Base-by-base conservation (phyloP, 2,797 vertebrate species). In the Acanthurus lineatus region DNA sequence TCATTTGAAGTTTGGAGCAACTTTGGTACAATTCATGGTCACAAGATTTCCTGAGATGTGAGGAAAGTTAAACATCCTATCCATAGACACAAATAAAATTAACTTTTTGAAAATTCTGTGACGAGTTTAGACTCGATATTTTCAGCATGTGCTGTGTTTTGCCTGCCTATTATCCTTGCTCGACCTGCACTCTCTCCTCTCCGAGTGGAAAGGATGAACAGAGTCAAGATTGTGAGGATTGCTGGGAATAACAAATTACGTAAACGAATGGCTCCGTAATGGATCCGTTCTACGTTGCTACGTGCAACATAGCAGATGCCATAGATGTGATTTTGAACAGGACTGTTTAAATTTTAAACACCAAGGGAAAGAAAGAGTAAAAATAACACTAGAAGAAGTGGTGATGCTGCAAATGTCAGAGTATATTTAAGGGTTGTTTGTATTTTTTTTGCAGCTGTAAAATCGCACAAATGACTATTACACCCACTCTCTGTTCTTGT, bases 161-260 rank as follows among this genome's bases (percentile, higher is more conserved):
- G 22, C 16, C 58, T 5, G 67, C 35, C 45, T 35, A 19, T 28
- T 73, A 17, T 83, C 83, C 77, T 54, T 3, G 52, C 7, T 12
- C 78, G 66, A 80, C 78, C 79, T 16, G 32, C 70, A 10, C 20
- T 22, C 28, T 56, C 63, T 73, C 67, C 49, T 73, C 62, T 73
- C 14, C 22, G 42, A 74, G 56, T 3, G 60, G 78, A 81, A 86
- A 22, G 48, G 61, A 58, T 62, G 48, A 69, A 81, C 74, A 75
- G 64, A 67, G 51, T 62, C 63, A 4, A 62, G 82, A 81, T 57
- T 89, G 80, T 70, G 66, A 68, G 78, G 64, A 66, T 42, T 77
- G 67, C 82, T 70, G 87, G 82, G 85, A 90, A 92, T 79, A 88
- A 89, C 81, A 85, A 67, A 88, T 91, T 80, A 89, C 17, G 47